A percentile compares a stretch with the other conserved stretches of the same genome.
These are phyloP conservation scores for Urocyon cinereoargenteus DNA, from an alignment of 2,797 vertebrate species.

Conservation along the genomic window DNA sequence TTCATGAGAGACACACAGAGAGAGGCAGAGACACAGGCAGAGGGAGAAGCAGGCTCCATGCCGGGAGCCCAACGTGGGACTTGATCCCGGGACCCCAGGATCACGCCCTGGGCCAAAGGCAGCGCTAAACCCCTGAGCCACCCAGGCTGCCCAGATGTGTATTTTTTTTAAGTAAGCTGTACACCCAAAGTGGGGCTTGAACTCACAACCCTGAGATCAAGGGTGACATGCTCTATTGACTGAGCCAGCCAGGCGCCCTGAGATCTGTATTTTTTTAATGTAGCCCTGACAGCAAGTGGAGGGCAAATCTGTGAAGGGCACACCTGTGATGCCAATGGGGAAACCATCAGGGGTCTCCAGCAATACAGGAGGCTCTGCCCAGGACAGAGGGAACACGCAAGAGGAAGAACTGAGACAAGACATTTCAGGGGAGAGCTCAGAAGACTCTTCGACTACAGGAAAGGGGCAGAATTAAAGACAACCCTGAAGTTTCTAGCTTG, in stretches of 20 bases:
- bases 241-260: background rate
- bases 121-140: too few species aligned
- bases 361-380: background rate
- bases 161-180: background rate
- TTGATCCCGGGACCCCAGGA: too few species aligned
- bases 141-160: too few species aligned
- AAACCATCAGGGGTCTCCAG: background rate
- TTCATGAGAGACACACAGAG: too few species aligned
- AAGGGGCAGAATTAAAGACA: slow-evolving; percentile 33
- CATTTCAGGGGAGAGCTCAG: slow-evolving; percentile 6
- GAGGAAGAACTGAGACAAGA: background rate
- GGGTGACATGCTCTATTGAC: background rate
- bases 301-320: background rate
- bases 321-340: background rate
- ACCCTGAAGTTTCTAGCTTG: slow-evolving; percentile 47
- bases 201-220: background rate
- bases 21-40: too few species aligned
- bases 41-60: too few species aligned
- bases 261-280: background rate
- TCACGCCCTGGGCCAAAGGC: too few species aligned
- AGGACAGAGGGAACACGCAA: background rate
- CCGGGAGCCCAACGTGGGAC: too few species aligned
- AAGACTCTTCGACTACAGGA: background rate
- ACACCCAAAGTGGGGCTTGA: background rate
- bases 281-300: background rate